Percentiles rank a stretch among this genome's conserved stretches.
Evolutionary conservation across 2,113 vertebrate species (phyloP).

Genomic region (Macquaria australasica): DNA sequence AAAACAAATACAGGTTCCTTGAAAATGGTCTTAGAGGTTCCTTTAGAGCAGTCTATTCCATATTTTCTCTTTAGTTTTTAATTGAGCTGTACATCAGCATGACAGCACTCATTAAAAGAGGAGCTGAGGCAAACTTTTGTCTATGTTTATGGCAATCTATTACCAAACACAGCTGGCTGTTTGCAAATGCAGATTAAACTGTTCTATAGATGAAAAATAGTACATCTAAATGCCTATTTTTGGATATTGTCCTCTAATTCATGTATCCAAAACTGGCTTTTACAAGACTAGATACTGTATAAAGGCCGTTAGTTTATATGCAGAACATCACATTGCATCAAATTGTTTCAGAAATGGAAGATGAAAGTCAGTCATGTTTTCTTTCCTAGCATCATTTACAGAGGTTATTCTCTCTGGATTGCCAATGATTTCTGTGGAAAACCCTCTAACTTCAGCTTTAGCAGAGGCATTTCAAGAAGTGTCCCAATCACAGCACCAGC

Average conservation of each 20-base stretch:
- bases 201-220: background rate
- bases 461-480: background rate
- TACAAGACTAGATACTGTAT: no score
- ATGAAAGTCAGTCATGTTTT: background rate
- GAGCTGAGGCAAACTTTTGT: background rate
- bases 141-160: background rate
- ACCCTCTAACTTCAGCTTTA: background rate
- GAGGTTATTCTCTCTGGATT: background rate
- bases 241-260: background rate
- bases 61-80: slow-evolving; percentile 16
- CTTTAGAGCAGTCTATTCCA: background rate
- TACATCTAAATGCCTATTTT: background rate
- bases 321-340: background rate
- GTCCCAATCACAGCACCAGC: background rate
- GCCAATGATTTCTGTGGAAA: background rate
- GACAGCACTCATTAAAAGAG: slow-evolving; percentile 3
- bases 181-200: background rate
- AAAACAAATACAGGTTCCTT: background rate
- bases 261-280: background rate
- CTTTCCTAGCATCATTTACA: background rate
- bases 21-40: background rate
- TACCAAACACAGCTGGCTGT: slow-evolving; percentile 2
- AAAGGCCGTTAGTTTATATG: background rate
- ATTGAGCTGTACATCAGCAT: slow-evolving; percentile 20
- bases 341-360: background rate